Conservation (phyloP, 37 sponge, comb jelly and placozoan species). For the Beroe ovata region DNA sequence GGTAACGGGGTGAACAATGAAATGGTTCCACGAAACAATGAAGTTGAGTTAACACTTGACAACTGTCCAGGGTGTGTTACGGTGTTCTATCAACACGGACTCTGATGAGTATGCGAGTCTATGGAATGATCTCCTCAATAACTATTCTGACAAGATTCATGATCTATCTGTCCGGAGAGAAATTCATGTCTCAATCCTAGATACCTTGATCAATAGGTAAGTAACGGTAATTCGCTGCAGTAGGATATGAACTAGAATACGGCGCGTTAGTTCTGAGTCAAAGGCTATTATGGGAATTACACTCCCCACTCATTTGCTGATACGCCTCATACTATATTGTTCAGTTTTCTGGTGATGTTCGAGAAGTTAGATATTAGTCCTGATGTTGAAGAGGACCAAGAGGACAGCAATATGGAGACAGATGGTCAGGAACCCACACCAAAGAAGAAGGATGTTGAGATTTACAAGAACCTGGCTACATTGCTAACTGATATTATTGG, state of each 20-base stretch:
- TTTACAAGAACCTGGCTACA: not conserved
- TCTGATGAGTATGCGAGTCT: not conserved
- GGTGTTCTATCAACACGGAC: slow-evolving; percentile 8
- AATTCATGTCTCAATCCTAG: not conserved
- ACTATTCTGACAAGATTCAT: slow-evolving; percentile 1
- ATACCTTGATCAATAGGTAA: slow-evolving; percentile 48
- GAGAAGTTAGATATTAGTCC: slow-evolving; percentile 3
- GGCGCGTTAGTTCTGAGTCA: no score
- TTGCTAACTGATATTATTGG: not conserved
- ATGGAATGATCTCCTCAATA: slow-evolving; percentile 24
- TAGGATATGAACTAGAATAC: no score
- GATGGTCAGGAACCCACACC: not conserved
- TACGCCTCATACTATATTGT: no score
- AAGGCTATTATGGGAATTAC: no score
- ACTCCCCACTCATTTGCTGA: no score
- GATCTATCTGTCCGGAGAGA: not conserved
- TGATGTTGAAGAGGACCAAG: not conserved
- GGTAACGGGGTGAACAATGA: no score
- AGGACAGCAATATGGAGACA: not conserved
- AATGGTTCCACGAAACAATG: no score
- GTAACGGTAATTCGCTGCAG: no score
- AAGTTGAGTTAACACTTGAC: no score
- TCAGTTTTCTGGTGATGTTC: slow-evolving; percentile 48
- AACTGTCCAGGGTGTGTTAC: slow-evolving; percentile 29
- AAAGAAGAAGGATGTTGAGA: not conserved